These are phyloP conservation scores for Apocheima hispidaria DNA, from an alignment of 2,888 invertebrate species.

Conservation along the genomic window DNA sequence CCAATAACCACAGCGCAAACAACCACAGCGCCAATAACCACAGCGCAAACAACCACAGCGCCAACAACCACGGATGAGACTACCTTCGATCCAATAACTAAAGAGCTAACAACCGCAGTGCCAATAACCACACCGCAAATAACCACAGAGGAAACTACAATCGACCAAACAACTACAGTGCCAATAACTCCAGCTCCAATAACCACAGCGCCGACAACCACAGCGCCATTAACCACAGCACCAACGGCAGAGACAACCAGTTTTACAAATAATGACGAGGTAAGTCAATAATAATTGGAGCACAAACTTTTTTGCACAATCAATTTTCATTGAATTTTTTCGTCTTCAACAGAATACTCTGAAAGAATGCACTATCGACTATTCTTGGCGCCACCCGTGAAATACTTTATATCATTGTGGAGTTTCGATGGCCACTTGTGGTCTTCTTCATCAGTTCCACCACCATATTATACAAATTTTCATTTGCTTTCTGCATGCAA, in stretches of 20 bases:
- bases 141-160: background rate
- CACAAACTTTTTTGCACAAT: too few species aligned
- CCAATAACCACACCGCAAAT: background rate
- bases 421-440: too few species aligned
- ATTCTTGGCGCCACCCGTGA: too few species aligned
- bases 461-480: too few species aligned
- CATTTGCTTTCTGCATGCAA: too few species aligned
- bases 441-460: too few species aligned
- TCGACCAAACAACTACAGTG: background rate
- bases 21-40: background rate
- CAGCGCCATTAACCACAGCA: background rate
- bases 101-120: background rate
- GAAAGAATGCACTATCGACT: too few species aligned
- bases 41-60: background rate
- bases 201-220: background rate
- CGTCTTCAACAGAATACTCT: too few species aligned
- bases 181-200: background rate
- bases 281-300: too few species aligned
- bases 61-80: background rate
- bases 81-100: background rate
- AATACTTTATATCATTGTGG: too few species aligned
- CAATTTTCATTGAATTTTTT: background rate
- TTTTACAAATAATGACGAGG: background rate
- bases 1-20: background rate
- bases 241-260: too few species aligned